Conservation (phyloP, 2,113 vertebrate genomes). For the Lophotis ruficrista region DNA sequence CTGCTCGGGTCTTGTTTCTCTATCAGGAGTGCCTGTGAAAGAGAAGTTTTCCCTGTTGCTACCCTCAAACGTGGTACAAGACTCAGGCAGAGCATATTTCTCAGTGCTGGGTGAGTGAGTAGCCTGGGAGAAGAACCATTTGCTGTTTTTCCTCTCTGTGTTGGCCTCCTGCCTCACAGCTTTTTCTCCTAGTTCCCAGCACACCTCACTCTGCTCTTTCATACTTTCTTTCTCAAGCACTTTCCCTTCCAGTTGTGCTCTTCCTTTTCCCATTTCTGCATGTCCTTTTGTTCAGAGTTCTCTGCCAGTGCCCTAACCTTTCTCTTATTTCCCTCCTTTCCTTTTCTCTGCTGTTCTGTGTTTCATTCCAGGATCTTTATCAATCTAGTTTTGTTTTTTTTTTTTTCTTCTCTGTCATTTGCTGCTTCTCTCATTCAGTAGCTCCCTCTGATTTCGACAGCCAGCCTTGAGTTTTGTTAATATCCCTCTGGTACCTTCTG, state of each 20-base stretch:
- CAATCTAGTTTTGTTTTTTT: neutral
- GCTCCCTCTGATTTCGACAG: neutral
- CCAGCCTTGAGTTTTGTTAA: neutral
- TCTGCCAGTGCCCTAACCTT: neutral
- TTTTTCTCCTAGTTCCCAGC: neutral
- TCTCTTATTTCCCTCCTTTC: neutral
- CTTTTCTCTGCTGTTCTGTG: neutral
- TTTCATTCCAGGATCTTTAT: neutral
- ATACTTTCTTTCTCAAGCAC: neutral
- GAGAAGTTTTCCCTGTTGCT: constrained; percentile 56
- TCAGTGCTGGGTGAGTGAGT: constrained; percentile 74
- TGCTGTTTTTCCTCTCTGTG: neutral
- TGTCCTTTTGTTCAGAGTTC: neutral
- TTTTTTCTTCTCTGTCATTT: neutral
- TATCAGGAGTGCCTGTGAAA: constrained; percentile 26
- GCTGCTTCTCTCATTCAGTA: neutral
- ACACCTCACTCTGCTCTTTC: neutral
- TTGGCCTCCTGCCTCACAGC: neutral
- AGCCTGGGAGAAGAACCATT: neutral
- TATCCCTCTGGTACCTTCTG: neutral
- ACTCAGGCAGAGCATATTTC: constrained; percentile 71
- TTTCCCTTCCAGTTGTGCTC: neutral
- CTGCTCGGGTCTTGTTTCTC: neutral
- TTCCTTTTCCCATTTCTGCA: neutral
- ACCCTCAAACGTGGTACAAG: constrained; percentile 66